Percentiles rank a stretch among this genome's conserved stretches.
These are phyloP conservation scores for Mimachlamys varia DNA, from an alignment of 2,888 invertebrate species.

Conservation along the genomic window DNA sequence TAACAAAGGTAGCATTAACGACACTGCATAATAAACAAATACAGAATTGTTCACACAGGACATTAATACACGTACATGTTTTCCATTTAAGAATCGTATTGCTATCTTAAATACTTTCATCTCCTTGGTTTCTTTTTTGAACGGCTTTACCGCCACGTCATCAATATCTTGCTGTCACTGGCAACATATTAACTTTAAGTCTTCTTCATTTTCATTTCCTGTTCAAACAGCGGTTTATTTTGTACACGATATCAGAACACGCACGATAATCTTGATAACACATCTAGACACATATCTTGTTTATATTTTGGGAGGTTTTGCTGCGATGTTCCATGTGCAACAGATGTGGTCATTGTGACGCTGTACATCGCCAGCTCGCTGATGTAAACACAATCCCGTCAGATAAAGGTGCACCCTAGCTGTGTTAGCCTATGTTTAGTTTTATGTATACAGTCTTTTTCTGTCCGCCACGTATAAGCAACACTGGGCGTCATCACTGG, in stretches of 20 bases:
- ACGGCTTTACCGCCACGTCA: too few relatives aligned
- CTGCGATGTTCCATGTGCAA: background rate
- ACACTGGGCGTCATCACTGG: background rate
- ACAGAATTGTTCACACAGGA: too few relatives aligned
- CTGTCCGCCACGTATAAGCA: background rate
- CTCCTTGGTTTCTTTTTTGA: too few relatives aligned
- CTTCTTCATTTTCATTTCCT: background rate
- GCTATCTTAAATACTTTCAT: too few relatives aligned
- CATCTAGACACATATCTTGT: background rate
- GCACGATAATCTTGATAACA: background rate
- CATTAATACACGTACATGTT: too few relatives aligned
- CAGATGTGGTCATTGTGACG: background rate
- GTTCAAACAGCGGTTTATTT: background rate
- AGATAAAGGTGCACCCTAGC: background rate
- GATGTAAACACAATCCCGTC: background rate
- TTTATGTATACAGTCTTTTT: background rate
- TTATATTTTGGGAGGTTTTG: background rate
- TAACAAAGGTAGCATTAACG: too few relatives aligned
- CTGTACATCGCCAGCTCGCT: background rate
- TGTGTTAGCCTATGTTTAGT: background rate
- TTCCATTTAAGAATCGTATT: too few relatives aligned
- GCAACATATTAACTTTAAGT: background rate
- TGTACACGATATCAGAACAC: background rate
- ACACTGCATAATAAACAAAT: too few relatives aligned
- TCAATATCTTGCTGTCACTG: too few relatives aligned